Evolutionary conservation across 2,113 vertebrate genomes (phyloP).

Genomic region (Thinocorus orbignyianus): DNA sequence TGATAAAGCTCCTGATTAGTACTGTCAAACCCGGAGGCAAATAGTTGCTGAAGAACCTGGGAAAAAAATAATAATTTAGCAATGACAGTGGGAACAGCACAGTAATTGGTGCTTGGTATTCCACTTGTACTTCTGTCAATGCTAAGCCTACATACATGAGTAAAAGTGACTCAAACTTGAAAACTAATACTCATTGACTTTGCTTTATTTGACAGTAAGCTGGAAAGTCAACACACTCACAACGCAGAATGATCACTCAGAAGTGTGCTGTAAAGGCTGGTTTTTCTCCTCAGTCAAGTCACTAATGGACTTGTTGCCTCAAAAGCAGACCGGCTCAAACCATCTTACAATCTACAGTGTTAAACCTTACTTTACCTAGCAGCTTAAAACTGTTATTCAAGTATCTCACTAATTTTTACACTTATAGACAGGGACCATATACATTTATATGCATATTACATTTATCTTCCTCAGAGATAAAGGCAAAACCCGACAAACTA

Average conservation of each 20-base stretch:
- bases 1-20: background rate
- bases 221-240: background rate
- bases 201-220: background rate
- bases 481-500: background rate
- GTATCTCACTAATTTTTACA: background rate
- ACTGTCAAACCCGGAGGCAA: background rate
- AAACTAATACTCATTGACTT: background rate
- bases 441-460: background rate
- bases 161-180: background rate
- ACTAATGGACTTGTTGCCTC: background rate
- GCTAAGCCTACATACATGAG: background rate
- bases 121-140: background rate
- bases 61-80: background rate
- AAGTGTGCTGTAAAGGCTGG: background rate
- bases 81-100: background rate
- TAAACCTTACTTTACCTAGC: background rate
- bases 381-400: background rate
- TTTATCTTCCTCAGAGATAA: background rate
- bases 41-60: background rate
- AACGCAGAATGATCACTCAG: background rate
- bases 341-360: background rate
- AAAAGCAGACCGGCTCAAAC: background rate
- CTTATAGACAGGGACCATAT: background rate
- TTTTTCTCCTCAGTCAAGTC: background rate
- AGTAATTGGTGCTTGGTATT: background rate